Evolutionary conservation across 2,797 vertebrate species (phyloP).

Genomic region (Poeciliopsis infans): DNA sequence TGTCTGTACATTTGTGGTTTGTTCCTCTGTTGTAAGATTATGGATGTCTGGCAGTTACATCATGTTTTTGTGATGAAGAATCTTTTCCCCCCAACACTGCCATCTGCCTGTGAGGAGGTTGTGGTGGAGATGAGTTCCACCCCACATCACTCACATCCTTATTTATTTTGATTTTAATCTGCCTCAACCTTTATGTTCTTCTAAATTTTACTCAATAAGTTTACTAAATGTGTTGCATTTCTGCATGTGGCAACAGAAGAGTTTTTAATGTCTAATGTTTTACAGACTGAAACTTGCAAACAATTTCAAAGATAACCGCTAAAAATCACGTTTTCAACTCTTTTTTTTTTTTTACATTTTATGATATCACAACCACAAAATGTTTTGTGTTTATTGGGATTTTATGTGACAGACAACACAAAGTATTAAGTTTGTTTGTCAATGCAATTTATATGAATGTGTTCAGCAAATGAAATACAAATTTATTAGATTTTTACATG

Average conservation of each 20-base stretch:
- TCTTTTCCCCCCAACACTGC: constrained; percentile 67
- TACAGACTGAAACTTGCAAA: neutral
- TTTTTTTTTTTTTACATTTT: neutral
- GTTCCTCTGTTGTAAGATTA: constrained; percentile 41
- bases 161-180: neutral
- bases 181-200: neutral
- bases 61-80: constrained; percentile 76
- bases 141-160: neutral
- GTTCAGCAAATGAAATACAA: neutral
- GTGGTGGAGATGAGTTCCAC: constrained; percentile 2
- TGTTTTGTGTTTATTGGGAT: neutral
- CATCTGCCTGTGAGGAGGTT: constrained; percentile 79
- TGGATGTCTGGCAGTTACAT: constrained; percentile 77
- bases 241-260: neutral
- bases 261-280: neutral
- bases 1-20: constrained; percentile 48
- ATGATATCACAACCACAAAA: neutral
- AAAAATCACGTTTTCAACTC: neutral
- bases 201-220: neutral
- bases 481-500: neutral
- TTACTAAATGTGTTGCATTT: neutral
- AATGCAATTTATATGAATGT: neutral
- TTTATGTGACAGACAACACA: neutral
- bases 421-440: neutral
- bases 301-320: neutral